Percentiles rank a stretch among this genome's conserved stretches.
These are phyloP conservation scores for Ptychoptera albimana DNA, from an alignment of 2,888 invertebrate genomes.

Conservation along the genomic window DNA sequence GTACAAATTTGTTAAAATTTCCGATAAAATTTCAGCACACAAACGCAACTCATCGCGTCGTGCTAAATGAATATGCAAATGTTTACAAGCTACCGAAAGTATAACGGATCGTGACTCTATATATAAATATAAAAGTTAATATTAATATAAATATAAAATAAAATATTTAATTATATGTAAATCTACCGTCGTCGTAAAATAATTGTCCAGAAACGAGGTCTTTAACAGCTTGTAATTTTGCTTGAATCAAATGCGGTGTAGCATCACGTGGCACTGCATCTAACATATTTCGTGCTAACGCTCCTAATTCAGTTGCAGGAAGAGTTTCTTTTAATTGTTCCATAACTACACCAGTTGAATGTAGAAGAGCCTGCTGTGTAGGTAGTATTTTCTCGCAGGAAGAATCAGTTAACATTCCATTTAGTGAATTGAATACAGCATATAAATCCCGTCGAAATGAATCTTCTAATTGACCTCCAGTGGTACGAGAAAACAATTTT, in stretches of 20 bases:
- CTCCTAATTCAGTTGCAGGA: slow-evolving; percentile 61
- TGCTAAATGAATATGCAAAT: slow-evolving; percentile 66
- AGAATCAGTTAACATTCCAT: slow-evolving; percentile 55
- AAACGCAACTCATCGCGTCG: slow-evolving; percentile 66
- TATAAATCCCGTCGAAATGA: slow-evolving; percentile 69
- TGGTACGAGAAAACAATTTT: slow-evolving; percentile 66
- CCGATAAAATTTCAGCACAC: slow-evolving; percentile 75
- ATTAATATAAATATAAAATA: not conserved
- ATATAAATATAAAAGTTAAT: slow-evolving; percentile 12
- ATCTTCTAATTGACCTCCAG: slow-evolving; percentile 78
- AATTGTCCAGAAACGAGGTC: slow-evolving; percentile 59
- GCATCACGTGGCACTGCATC: slow-evolving; percentile 43
- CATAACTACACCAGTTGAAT: slow-evolving; percentile 69
- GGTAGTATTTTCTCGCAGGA: slow-evolving; percentile 58
- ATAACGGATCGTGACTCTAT: slow-evolving; percentile 72
- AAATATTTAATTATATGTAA: slow-evolving; percentile 9
- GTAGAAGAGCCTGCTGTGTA: slow-evolving; percentile 66
- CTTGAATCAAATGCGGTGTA: slow-evolving; percentile 54
- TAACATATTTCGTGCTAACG: slow-evolving; percentile 61
- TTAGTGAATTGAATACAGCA: slow-evolving; percentile 62
- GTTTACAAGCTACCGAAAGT: slow-evolving; percentile 68
- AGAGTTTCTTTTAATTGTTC: slow-evolving; percentile 62
- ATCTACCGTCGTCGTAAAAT: slow-evolving; percentile 51
- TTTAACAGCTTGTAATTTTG: slow-evolving; percentile 68
- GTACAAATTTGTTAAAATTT: slow-evolving; percentile 48